Evolutionary conservation across 1,140 invertebrate genomes (phyloP).

Genomic region (Pollicipes pollicipes): DNA sequence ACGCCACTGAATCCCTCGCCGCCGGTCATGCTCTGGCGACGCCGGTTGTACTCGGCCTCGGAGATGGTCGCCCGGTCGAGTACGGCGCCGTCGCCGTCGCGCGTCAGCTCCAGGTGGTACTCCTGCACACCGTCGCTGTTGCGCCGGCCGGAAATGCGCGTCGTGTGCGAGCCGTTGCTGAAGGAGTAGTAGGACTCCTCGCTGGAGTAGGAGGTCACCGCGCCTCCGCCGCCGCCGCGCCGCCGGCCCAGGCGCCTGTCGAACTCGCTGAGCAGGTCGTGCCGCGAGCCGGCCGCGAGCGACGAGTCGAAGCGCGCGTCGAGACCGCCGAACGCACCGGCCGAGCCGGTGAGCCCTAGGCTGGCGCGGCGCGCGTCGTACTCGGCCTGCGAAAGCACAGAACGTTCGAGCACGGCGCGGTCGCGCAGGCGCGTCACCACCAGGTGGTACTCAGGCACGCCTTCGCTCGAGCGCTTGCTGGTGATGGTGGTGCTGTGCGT

Average conservation of each 20-base stretch:
- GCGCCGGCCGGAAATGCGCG: not conserved
- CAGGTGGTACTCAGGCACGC: not conserved
- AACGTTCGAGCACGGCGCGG: not conserved
- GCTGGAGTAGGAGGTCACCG: not conserved
- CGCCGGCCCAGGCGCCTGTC: not conserved
- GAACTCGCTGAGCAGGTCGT: not conserved
- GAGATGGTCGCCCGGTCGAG: not conserved
- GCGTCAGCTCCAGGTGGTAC: not conserved
- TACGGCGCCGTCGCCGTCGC: not conserved
- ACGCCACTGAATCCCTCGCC: not conserved
- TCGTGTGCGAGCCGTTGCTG: not conserved
- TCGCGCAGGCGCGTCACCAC: not conserved
- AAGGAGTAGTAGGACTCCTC: not conserved
- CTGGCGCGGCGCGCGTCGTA: not conserved
- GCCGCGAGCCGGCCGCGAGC: not conserved
- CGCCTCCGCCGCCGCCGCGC: no score
- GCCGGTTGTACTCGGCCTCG: not conserved
- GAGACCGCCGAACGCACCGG: not conserved
- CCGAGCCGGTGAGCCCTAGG: not conserved
- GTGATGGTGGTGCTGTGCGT: not conserved
- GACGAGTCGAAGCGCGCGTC: not conserved
- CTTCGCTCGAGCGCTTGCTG: not conserved
- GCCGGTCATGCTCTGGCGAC: not conserved
- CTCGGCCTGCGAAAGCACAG: not conserved
- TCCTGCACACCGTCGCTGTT: not conserved